Percentiles rank a stretch among this genome's conserved stretches.
Evolutionary conservation across 2,113 vertebrate genomes (phyloP).

Genomic region (Ciconia boyciana): DNA sequence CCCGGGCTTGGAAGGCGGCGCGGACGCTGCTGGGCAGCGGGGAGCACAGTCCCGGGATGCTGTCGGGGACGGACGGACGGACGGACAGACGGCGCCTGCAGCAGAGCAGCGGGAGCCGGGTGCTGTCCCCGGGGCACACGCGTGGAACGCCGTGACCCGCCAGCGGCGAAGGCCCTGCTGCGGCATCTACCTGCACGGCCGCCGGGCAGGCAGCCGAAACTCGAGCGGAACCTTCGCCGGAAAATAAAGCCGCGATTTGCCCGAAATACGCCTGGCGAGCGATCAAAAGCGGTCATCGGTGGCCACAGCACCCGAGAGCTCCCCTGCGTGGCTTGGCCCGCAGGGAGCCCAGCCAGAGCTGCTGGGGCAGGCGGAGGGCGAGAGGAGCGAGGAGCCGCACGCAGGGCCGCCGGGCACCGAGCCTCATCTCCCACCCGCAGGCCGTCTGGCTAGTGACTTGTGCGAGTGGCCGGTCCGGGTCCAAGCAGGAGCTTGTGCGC

Average conservation of each 20-base stretch:
- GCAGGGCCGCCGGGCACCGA: neutral
- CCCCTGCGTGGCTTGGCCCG: neutral
- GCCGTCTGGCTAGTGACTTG: neutral
- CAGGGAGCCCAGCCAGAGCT: neutral
- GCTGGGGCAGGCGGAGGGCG: neutral
- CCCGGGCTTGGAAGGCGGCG: neutral
- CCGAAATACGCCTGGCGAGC: fast-evolving
- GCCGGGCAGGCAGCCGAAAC: fast-evolving
- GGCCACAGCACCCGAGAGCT: neutral
- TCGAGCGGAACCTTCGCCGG: fast-evolving
- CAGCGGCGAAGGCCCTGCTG: neutral
- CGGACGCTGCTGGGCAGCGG: neutral
- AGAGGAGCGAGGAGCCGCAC: neutral
- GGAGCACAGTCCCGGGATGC: neutral
- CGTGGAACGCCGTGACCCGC: fast-evolving
- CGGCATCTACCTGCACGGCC: neutral
- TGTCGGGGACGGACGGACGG: neutral
- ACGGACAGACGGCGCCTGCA: neutral
- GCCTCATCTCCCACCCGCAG: neutral
- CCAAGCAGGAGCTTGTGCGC: too few species aligned
- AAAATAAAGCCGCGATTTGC: neutral
- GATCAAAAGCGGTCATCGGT: neutral
- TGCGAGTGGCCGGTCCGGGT: neutral
- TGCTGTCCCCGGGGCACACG: neutral
- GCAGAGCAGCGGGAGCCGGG: neutral